These are phyloP conservation scores for Xenus cinereus DNA, from an alignment of 2,113 vertebrate genomes.

Conservation along the genomic window DNA sequence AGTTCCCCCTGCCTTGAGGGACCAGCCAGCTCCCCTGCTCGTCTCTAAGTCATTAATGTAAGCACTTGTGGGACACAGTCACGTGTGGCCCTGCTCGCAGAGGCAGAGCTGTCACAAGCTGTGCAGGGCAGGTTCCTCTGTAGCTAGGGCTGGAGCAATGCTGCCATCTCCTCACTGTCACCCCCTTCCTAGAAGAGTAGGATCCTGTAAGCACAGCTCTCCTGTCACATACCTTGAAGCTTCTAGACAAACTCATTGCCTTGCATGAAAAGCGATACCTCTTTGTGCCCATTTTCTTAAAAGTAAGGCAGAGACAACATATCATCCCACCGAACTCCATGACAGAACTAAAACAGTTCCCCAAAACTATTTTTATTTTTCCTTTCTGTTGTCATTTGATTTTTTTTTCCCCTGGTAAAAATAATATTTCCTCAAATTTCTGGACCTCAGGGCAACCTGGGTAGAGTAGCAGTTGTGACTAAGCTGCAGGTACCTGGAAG, in stretches of 20 bases:
- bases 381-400: not conserved
- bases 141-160: not conserved
- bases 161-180: not conserved
- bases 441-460: not conserved
- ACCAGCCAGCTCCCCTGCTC: not conserved
- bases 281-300: no score
- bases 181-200: not conserved
- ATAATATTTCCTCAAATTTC: not conserved
- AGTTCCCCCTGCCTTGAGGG: not conserved
- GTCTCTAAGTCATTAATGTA: not conserved
- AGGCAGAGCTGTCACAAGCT: not conserved
- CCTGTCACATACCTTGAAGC: not conserved
- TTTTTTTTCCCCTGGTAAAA: not conserved
- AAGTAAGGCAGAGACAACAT: not conserved
- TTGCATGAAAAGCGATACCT: not conserved
- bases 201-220: not conserved
- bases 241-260: not conserved
- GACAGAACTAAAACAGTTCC: no score
- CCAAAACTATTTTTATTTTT: not conserved
- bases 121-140: not conserved
- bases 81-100: rapidly evolving
- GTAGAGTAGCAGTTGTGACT: not conserved
- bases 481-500: not conserved
- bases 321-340: not conserved
- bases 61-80: not conserved